Conservation (phyloP, 2,888 invertebrate species). For the Clepsis dumicolana region DNA sequence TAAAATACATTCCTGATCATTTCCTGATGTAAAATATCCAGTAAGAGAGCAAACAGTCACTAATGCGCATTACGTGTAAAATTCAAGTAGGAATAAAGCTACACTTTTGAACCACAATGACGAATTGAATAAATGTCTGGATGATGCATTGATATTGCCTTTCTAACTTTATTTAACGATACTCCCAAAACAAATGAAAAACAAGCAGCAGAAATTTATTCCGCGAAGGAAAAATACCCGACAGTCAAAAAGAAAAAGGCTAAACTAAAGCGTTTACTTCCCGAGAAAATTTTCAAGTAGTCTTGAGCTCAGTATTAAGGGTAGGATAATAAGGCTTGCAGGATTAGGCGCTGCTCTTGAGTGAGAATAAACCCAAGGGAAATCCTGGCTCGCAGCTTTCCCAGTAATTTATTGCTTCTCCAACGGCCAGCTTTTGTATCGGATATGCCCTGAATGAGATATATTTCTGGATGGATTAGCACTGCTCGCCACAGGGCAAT, state of each 20-base stretch:
- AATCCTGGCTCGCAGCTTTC: slow-evolving; percentile 85
- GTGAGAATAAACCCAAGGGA: slow-evolving; percentile 85
- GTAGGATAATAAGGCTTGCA: slow-evolving; percentile 85
- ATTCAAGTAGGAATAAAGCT: too few species aligned
- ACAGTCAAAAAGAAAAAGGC: slow-evolving; percentile 56
- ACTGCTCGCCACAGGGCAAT: slow-evolving; percentile 77
- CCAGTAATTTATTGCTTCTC: slow-evolving; percentile 83
- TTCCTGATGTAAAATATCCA: too few species aligned
- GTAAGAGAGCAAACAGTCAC: too few species aligned
- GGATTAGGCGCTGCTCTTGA: slow-evolving; percentile 86
- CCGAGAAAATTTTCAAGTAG: slow-evolving; percentile 84
- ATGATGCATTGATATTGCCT: too few species aligned
- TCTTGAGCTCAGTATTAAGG: slow-evolving; percentile 85
- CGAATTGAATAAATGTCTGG: too few species aligned
- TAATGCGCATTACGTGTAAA: too few species aligned
- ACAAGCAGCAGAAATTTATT: slow-evolving; percentile 25
- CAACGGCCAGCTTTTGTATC: slow-evolving; percentile 84
- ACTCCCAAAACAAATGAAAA: slow-evolving; percentile 19
- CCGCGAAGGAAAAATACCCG: slow-evolving; percentile 54
- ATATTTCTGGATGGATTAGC: slow-evolving; percentile 83
- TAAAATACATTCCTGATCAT: not conserved
- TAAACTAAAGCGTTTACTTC: slow-evolving; percentile 74
- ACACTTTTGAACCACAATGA: too few species aligned
- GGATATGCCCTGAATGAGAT: slow-evolving; percentile 80
- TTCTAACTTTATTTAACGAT: not conserved